Percentiles rank a stretch among this genome's conserved stretches.
These are phyloP conservation scores for Cuculus canorus DNA, from an alignment of 2,797 vertebrate genomes.

Conservation along the genomic window DNA sequence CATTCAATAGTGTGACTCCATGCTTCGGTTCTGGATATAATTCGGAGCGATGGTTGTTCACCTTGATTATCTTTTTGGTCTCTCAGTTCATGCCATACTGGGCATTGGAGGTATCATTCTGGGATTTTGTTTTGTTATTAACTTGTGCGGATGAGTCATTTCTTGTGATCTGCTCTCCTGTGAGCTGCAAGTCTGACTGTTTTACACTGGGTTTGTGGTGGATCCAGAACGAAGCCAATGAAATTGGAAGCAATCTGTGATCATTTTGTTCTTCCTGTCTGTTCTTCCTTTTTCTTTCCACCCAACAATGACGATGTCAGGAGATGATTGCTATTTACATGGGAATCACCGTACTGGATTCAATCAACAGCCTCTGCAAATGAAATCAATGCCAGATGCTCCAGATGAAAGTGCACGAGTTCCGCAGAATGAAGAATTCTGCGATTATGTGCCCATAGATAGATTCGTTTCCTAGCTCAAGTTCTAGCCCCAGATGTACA, in stretches of 20 bases:
- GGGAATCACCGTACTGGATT: background rate
- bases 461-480: background rate
- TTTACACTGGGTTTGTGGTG: background rate
- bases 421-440: background rate
- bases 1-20: conserved; percentile 46
- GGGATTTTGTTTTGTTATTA: background rate
- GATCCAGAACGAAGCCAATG: background rate
- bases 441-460: background rate
- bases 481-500: background rate
- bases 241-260: background rate
- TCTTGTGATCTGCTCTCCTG: background rate
- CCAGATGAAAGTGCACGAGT: background rate
- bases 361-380: background rate
- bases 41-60: background rate
- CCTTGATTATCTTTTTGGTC: conserved; percentile 2
- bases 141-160: background rate
- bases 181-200: background rate
- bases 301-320: background rate
- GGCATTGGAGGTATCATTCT: background rate
- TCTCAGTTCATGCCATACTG: background rate
- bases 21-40: background rate
- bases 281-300: background rate
- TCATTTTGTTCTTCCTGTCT: background rate
- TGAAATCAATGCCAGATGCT: background rate
- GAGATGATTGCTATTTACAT: background rate